Base-by-base conservation (phyloP, 1,140 invertebrate species). In the Heliconius eleuchia region DNA sequence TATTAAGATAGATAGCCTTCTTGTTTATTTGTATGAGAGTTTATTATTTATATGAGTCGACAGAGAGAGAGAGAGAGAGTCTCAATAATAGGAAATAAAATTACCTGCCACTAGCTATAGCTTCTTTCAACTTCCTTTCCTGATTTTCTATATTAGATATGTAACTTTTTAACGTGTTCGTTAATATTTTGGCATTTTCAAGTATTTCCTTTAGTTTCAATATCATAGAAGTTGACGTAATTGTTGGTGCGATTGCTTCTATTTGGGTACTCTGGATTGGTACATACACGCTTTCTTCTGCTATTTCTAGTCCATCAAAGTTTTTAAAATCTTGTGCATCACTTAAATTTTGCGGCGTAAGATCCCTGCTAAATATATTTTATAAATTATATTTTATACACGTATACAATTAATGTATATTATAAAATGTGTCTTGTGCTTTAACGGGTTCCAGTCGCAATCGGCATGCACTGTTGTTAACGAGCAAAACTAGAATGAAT, bases 71-170 rank as follows among this genome's bases (percentile, higher is more conserved):
- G 23, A 23, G 23, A 23, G 23, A 23, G 23, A 23, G 42, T 4
- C 13, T 46, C 16, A 50, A 73, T 50, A 52, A 50, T 23, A 50
- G 8, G 9, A 80, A 42, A 34, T 60, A 60, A 66, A 74, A 73
- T 52, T 86, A 92, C 91, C 86, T 91, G 71, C 90, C 91, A 70
- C 85, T 90, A 2, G 78, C 82, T 42, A 93, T 92, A 37, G 85
- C 83, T 27, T 93, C 86, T 66, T 93, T 93, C 8, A 93, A 52
- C 3, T 79, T 27, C 18, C 80, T 71, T 73, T 93, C 90, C 3
- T 79, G 76, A 19, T 71, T 66, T 27, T 79, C 73, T 9, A 92
- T 71, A 19, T 55, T 73, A 18, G 55, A 18, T 57, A 91, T 91
- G 78, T 92, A 84, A 11, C 74, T 72, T 57, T 89, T 87, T 27